phyloP scores from a whole-genome alignment of 92 coral and sea anemone species.

The Umimayanthus kanabou region DNA sequence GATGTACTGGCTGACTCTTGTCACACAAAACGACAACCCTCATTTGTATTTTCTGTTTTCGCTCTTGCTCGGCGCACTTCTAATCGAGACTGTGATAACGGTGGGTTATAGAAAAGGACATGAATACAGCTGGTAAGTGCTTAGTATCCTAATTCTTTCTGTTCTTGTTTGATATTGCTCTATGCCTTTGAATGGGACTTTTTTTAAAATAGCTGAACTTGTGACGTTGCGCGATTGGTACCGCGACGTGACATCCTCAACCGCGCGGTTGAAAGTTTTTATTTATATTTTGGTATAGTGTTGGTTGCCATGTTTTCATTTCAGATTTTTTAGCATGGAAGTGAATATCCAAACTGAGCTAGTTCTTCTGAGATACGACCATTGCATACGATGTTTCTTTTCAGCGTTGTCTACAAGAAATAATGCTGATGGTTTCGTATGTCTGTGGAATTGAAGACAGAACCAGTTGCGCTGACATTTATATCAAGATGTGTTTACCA shows the following conservation, averaged over 20 bases:
- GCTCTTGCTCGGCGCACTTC: slow-evolving; percentile 62
- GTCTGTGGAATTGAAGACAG: neutral
- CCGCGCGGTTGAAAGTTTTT: neutral
- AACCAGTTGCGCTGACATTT: neutral
- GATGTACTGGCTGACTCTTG: slow-evolving; percentile 83
- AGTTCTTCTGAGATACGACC: neutral
- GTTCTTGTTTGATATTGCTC: neutral
- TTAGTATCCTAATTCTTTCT: neutral
- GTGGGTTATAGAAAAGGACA: slow-evolving; percentile 88
- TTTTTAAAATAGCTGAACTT: neutral
- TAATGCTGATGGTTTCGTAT: neutral
- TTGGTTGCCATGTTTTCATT: neutral
- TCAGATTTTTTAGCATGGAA: neutral
- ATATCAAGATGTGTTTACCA: neutral
- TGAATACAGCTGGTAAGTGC: slow-evolving; percentile 87
- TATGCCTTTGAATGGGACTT: neutral
- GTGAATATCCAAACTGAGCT: neutral
- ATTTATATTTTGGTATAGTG: neutral
- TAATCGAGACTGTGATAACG: slow-evolving; percentile 80
- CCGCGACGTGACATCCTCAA: neutral
- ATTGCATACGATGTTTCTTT: neutral
- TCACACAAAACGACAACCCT: slow-evolving; percentile 53
- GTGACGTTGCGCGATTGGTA: neutral
- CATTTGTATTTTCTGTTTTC: slow-evolving; percentile 67
- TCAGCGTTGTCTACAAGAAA: too few species aligned